Evolutionary conservation across 1,140 invertebrate genomes (phyloP).

Genomic region (Drepana arcuata): DNA sequence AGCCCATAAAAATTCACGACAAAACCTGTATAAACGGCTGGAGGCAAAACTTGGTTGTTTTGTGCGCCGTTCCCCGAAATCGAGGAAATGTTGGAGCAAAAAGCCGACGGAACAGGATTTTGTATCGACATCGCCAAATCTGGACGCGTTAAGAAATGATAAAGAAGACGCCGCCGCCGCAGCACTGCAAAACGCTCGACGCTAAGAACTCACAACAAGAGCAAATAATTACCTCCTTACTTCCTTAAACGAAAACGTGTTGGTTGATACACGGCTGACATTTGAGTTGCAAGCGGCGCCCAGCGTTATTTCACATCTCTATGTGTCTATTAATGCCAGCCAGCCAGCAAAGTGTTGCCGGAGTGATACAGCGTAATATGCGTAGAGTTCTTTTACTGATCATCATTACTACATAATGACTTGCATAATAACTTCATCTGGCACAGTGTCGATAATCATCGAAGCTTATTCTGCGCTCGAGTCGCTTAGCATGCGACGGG

Average conservation of each 20-base stretch:
- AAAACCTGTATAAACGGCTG: slow-evolving; percentile 65
- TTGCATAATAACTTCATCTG: slow-evolving; percentile 27
- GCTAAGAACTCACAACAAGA: slow-evolving; percentile 27
- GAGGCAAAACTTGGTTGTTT: slow-evolving; percentile 59
- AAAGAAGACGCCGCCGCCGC: slow-evolving; percentile 49
- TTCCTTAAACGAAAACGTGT: slow-evolving; percentile 15
- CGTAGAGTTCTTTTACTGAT: slow-evolving; percentile 14
- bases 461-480: slow-evolving; percentile 7
- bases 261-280: slow-evolving; percentile 9
- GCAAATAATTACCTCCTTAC: slow-evolving; percentile 24
- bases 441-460: slow-evolving; percentile 9
- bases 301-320: neutral
- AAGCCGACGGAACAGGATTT: slow-evolving; percentile 64
- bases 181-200: slow-evolving; percentile 22
- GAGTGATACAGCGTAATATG: slow-evolving; percentile 22
- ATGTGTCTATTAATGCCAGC: neutral
- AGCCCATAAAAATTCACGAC: slow-evolving; percentile 63
- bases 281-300: neutral
- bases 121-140: slow-evolving; percentile 63
- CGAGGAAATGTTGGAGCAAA: slow-evolving; percentile 63
- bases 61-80: slow-evolving; percentile 56
- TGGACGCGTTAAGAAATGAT: slow-evolving; percentile 65
- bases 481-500: slow-evolving; percentile 13
- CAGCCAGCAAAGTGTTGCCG: slow-evolving; percentile 13
- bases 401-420: slow-evolving; percentile 19